A percentile compares a stretch with the other conserved stretches of the same genome.
Conservation (phyloP, 2,797 vertebrate species). For the Silurus lanzhouensis region DNA sequence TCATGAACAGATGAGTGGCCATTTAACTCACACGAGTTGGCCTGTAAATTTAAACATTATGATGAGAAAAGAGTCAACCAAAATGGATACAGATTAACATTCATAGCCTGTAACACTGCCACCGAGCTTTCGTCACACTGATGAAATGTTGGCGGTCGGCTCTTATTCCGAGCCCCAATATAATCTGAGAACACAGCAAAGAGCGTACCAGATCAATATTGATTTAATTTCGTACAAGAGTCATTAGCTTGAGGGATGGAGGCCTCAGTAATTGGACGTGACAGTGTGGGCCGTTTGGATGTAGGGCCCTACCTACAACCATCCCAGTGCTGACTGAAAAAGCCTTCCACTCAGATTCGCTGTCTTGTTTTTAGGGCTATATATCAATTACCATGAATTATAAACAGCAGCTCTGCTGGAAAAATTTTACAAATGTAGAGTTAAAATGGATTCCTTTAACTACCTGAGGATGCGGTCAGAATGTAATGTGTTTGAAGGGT, state of each 20-base stretch:
- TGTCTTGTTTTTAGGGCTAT: not conserved
- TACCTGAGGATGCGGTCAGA: not conserved
- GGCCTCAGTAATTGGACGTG: constrained; percentile 54
- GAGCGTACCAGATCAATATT: constrained; percentile 55
- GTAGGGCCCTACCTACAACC: constrained; percentile 2
- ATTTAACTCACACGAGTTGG: constrained; percentile 13
- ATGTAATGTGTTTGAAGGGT: not conserved
- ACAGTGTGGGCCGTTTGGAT: constrained; percentile 41
- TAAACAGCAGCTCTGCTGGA: constrained; percentile 18
- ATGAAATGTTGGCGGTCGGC: constrained; percentile 47
- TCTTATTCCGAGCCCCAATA: constrained; percentile 52
- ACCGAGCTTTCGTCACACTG: constrained; percentile 42
- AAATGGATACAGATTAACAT: constrained; percentile 43
- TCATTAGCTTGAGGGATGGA: constrained; percentile 56
- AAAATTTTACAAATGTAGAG: not conserved
- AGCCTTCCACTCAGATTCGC: constrained; percentile 1
- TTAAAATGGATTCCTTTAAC: constrained; percentile 5
- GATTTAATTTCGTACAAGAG: constrained; percentile 59
- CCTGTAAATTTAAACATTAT: constrained; percentile 29
- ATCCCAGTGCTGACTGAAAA: constrained; percentile 27
- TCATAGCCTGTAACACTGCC: constrained; percentile 23
- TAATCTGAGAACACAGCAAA: constrained; percentile 54
- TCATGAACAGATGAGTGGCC: constrained; percentile 23
- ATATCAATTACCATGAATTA: constrained; percentile 27
- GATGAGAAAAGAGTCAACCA: constrained; percentile 30